These are phyloP conservation scores for Hofmannophila pseudospretella DNA, from an alignment of 2,888 invertebrate genomes.

Conservation along the genomic window DNA sequence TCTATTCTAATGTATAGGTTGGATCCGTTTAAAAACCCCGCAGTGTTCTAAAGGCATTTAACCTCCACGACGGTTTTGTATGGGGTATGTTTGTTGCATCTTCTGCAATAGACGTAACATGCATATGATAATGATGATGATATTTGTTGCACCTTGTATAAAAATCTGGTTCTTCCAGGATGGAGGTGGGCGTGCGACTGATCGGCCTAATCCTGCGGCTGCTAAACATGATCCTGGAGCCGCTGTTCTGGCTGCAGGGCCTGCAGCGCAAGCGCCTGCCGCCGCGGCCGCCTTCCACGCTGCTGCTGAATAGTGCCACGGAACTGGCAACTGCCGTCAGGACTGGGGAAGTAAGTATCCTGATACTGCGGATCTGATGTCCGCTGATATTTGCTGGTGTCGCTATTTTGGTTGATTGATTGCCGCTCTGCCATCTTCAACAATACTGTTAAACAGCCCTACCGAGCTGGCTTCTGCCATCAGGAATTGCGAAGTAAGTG, in stretches of 20 bases:
- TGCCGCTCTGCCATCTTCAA: slow-evolving; percentile 54
- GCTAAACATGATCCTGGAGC: slow-evolving; percentile 49
- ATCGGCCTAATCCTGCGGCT: slow-evolving; percentile 57
- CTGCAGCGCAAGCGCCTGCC: slow-evolving; percentile 36
- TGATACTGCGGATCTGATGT: neutral
- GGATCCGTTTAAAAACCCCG: too few relatives aligned
- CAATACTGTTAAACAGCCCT: slow-evolving; percentile 76
- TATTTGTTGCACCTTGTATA: too few relatives aligned
- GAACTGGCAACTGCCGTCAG: slow-evolving; percentile 79
- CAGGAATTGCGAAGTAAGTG: slow-evolving; percentile 73
- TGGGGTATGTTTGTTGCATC: too few relatives aligned
- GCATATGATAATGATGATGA: too few relatives aligned
- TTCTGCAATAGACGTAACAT: too few relatives aligned
- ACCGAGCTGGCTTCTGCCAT: slow-evolving; percentile 78
- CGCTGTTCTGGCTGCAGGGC: slow-evolving; percentile 51
- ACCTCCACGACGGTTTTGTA: too few relatives aligned
- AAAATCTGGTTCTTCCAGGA: slow-evolving; percentile 44
- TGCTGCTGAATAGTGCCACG: slow-evolving; percentile 76
- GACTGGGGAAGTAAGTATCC: slow-evolving; percentile 68
- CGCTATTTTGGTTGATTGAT: too few relatives aligned
- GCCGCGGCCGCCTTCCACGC: slow-evolving; percentile 58
- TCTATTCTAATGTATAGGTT: too few relatives aligned
- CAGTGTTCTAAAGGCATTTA: too few relatives aligned
- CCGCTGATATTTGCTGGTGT: neutral
- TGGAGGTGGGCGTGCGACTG: slow-evolving; percentile 65